Evolutionary conservation across 2,888 invertebrate species (phyloP), one percentile per base, ranked within the genome.

Genomic region (Endotricha flammealis): DNA sequence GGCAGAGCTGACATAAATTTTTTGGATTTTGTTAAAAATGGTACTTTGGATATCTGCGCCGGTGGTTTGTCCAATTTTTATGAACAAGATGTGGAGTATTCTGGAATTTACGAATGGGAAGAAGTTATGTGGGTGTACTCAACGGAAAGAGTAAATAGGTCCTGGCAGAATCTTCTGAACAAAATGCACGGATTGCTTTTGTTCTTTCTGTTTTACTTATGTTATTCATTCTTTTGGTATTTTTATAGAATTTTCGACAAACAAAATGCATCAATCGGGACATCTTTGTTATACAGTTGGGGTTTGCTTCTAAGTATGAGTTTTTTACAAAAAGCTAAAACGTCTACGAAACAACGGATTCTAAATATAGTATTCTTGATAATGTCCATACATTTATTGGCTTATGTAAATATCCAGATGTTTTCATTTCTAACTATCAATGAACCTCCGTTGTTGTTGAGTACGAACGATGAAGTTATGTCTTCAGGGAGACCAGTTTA

Each of bases 11-110:
- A 62, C n/a, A 12, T 1, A 0, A 50, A 60, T 0, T 76, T 63
- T 42, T 6, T 79, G 12, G 27, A 55, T 1, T 63, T 61, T n/a
- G 3, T 85, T 1, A 4, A 51, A 2, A 77, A 83, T 41, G 75
- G 70, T 2, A 75, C 64, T 17, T 44, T 83, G 1, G 79, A 85
- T 24, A 48, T 56, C 0, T 69, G 69, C 31, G 77, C 73, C 5
- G 82, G 85, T 0, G 83, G 82, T 0, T 44, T 75, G 0, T 79
- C 75, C 17, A 62, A 72, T 38, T 44, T 71, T 2, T 80, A 66
- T 23, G 77, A 73, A 4, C 61, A 75, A n/a, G 2, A 39, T 0
- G 69, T 83, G 0, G 63, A 57, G 2, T 85, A 82, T 41, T 79
- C 81, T 1, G 82, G 82, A 0, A 38, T 67, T 1, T 82, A 83